Conservation (phyloP, 2,888 invertebrate species). For the Drosophila vallismaia region DNA sequence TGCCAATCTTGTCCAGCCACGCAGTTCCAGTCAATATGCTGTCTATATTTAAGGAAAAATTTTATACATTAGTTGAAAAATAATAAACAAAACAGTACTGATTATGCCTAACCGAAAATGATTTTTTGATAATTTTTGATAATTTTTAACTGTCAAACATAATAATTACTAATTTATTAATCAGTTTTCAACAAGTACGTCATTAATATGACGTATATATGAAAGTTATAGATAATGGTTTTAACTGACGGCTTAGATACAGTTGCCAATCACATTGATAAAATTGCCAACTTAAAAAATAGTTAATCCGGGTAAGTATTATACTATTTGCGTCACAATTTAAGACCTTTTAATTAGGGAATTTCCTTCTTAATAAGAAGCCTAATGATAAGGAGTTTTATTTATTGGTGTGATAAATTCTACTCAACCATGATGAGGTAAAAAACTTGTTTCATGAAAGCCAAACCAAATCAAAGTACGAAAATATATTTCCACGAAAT, state of each 20-base stretch:
- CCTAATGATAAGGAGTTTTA: background rate
- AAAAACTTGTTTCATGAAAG: background rate
- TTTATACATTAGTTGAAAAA: conserved; percentile 9
- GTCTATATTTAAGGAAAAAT: conserved; percentile 44
- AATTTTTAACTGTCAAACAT: background rate
- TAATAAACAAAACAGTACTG: conserved; percentile 54
- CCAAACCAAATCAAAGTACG: background rate
- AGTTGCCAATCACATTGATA: background rate
- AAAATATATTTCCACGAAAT: background rate
- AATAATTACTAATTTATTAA: background rate
- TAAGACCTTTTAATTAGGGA: background rate
- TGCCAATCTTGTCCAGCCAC: conserved; percentile 53
- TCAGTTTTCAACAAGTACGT: background rate
- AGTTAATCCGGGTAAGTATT: too few relatives aligned
- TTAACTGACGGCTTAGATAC: background rate
- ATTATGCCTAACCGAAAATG: conserved; percentile 46
- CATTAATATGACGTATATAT: background rate
- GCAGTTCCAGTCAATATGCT: conserved; percentile 48
- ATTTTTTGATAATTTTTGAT: too few relatives aligned
- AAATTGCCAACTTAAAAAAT: too few relatives aligned
- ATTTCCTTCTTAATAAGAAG: background rate
- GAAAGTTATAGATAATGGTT: background rate
- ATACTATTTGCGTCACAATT: background rate
- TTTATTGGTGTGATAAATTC: background rate
- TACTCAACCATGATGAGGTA: background rate